A percentile compares a stretch with the other conserved stretches of the same genome.
Evolutionary conservation across 2,797 vertebrate genomes (phyloP).

Genomic region (Ceyx erithaca): DNA sequence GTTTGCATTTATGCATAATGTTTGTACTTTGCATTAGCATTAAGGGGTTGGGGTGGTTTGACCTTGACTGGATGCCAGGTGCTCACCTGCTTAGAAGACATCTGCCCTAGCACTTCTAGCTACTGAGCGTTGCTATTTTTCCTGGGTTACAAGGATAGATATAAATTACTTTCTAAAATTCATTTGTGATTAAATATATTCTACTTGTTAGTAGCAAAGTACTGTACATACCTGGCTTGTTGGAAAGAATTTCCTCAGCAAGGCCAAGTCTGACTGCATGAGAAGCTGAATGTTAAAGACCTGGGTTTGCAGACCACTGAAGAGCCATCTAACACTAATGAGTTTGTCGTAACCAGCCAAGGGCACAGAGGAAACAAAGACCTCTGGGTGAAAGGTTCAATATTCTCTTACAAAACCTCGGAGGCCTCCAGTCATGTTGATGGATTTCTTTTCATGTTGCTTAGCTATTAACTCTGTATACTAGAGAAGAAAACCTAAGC

Average conservation of each 20-base stretch:
- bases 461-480: constrained; percentile 63
- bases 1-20: background rate
- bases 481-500: constrained; percentile 4
- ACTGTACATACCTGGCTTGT: background rate
- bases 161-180: background rate
- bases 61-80: too few relatives aligned
- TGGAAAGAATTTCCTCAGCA: background rate
- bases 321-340: constrained; percentile 24
- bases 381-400: constrained; percentile 31
- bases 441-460: constrained; percentile 37
- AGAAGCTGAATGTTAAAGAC: background rate
- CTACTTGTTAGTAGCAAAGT: background rate
- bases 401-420: constrained; percentile 31
- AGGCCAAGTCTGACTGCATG: background rate
- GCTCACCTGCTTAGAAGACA: background rate
- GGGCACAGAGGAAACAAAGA: constrained; percentile 21
- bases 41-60: background rate
- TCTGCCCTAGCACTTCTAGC: background rate
- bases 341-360: constrained; percentile 9
- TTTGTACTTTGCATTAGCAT: background rate
- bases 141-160: background rate
- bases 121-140: background rate
- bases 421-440: constrained; percentile 47
- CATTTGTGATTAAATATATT: background rate
- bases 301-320: background rate